Conservation (phyloP, 2,888 invertebrate species). For the Epsilonema sp. region DNA sequence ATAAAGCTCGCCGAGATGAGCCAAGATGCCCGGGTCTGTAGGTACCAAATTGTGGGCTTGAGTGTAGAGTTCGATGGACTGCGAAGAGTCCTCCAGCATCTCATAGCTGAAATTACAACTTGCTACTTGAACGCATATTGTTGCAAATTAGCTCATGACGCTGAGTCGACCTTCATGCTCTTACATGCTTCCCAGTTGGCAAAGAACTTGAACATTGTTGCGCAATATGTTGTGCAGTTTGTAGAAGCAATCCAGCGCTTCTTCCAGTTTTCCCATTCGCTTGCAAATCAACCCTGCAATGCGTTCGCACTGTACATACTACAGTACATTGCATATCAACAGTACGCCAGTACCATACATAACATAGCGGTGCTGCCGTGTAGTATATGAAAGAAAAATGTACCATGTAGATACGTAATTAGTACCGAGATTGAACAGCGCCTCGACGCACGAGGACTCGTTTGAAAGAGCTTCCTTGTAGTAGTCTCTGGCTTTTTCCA, state of each 20-base stretch:
- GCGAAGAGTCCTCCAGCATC: conserved; percentile 40
- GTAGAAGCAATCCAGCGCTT: conserved; percentile 56
- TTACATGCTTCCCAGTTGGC: conserved; percentile 52
- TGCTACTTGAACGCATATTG: no score
- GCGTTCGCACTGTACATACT: background rate
- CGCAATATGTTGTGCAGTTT: conserved; percentile 50
- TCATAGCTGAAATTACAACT: conserved; percentile 43
- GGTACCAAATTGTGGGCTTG: conserved; percentile 61
- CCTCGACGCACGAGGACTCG: conserved; percentile 62
- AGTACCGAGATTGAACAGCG: conserved; percentile 58
- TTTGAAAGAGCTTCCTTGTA: conserved; percentile 49
- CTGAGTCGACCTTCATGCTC: no score
- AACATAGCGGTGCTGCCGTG: no score
- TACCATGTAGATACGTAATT: no score
- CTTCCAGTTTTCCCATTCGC: conserved; percentile 46
- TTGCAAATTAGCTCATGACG: no score
- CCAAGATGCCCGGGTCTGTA: conserved; percentile 68
- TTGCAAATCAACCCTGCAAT: conserved; percentile 47
- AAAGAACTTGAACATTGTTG: conserved; percentile 51
- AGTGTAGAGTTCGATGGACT: conserved; percentile 42
- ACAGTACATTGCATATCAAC: background rate
- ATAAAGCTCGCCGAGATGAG: conserved; percentile 70
- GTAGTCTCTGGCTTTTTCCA: conserved; percentile 49
- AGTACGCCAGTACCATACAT: background rate
- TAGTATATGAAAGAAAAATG: no score